Evolutionary conservation across 2,888 invertebrate species (phyloP).

Genomic region (Acronicta leporina): DNA sequence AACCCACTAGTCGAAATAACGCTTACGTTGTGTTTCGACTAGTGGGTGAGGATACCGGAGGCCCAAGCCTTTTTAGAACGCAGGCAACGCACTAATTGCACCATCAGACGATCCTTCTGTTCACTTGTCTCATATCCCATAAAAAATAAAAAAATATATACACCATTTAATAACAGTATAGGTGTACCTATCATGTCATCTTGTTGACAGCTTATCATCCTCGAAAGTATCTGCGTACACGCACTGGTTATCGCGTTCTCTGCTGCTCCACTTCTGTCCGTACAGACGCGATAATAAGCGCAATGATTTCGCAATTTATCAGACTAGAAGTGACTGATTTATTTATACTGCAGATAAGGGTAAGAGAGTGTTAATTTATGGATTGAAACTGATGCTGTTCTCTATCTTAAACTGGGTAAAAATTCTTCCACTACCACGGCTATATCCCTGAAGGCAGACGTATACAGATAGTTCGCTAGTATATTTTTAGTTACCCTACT

Average conservation of each 20-base stretch:
- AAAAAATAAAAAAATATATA: too few relatives aligned
- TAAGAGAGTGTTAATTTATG: constrained; percentile 35
- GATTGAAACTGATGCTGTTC: constrained; percentile 12
- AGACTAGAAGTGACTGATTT: constrained; percentile 46
- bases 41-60: too few relatives aligned
- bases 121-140: too few relatives aligned
- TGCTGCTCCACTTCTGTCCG: constrained; percentile 55
- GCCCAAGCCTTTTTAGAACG: too few relatives aligned
- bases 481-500: too few relatives aligned
- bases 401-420: constrained; percentile 6
- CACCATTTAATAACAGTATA: constrained; percentile 32
- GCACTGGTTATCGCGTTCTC: constrained; percentile 46
- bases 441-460: too few relatives aligned
- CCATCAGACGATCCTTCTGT: too few relatives aligned
- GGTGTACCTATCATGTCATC: constrained; percentile 28
- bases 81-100: too few relatives aligned
- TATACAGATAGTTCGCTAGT: too few relatives aligned
- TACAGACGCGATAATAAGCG: constrained; percentile 48
- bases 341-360: constrained; percentile 44
- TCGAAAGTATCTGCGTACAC: constrained; percentile 10
- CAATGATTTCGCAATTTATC: constrained; percentile 54
- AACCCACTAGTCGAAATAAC: too few relatives aligned
- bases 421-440: too few relatives aligned
- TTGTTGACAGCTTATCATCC: constrained; percentile 42
- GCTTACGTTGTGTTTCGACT: too few relatives aligned